phyloP scores from a whole-genome alignment of 2,113 vertebrate genomes.

The Rutilus rutilus region DNA sequence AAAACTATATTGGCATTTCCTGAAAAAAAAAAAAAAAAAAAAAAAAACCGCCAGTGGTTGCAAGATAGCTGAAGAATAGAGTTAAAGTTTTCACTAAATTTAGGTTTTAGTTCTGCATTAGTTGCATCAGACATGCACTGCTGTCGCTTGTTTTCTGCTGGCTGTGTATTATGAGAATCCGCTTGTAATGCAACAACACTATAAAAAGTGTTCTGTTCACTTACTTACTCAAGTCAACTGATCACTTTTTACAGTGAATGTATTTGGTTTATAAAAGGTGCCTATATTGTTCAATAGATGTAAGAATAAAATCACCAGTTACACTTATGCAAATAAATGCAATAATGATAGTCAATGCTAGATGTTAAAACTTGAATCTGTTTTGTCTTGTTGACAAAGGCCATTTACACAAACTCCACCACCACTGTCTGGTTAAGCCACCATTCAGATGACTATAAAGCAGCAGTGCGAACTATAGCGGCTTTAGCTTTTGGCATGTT shows the following conservation, averaged over 20 bases:
- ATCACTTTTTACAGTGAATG: too few species aligned
- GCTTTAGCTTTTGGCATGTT: background rate
- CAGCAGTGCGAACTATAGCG: background rate
- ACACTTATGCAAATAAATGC: background rate
- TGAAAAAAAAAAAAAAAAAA: too few species aligned
- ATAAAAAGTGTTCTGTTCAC: too few species aligned
- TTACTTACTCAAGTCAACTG: too few species aligned
- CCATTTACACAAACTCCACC: background rate
- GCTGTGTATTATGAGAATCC: background rate
- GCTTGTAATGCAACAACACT: background rate
- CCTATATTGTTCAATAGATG: too few species aligned
- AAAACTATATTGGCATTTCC: background rate
- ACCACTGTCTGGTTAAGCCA: background rate
- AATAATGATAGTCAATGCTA: too few species aligned
- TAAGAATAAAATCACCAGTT: too few species aligned
- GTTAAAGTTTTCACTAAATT: slow-evolving; percentile 6
- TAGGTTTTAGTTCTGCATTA: background rate
- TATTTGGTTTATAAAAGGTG: too few species aligned
- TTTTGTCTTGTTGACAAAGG: background rate
- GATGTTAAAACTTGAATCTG: too few species aligned
- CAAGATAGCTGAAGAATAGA: background rate
- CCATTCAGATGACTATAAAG: background rate
- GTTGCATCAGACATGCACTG: background rate
- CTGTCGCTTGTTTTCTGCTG: background rate
- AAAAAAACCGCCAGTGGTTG: background rate